Base-by-base conservation (phyloP, 2,797 vertebrate genomes). In the Eospalax fontanierii region DNA sequence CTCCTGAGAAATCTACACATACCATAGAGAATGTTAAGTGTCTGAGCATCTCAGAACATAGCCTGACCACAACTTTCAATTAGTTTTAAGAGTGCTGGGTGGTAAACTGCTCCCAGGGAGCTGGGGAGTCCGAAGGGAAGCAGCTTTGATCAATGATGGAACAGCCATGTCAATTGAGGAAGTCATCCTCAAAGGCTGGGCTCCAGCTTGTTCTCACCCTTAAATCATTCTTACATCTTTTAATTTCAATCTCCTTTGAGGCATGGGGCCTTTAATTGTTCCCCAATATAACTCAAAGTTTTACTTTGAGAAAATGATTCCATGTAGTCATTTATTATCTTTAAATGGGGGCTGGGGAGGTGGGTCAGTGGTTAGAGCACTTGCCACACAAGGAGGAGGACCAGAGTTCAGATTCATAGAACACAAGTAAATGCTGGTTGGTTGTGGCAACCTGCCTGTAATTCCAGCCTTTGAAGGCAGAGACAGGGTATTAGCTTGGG, bases 1-100 rank as follows among this genome's bases (percentile, higher is more conserved):
- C 82, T 83, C 57, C 15, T 0, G 33, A 76, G 94, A 94, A 86
- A 84, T 75, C 66, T 28, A 21, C 75, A 94, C 50, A 26, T 9
- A 28, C 35, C n/a, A 14, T 9, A 9, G 82, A 74, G 71, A 73
- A 79, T 63, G 80, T 95, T 70, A 26, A 84, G 82, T 61, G 50
- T 18, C 54, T n/a, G 76, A 61, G 6, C 89, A 18, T 76, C n/a
- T n/a, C 61, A 73, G 87, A 75, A 43, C 26, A 0, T 54, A 43
- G 79, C 26, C 91, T 94, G 81, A 78, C 57, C 74, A 54, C 40
- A 43, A 63, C 35, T 89, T 93, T 94, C 85, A 65, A 2, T 96
- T 94, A 89, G 82, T 38, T 46, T 66, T 14, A 50, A 30, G 61
- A 5, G 33, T 22, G 61, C 35, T 2, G 38, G 38, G 63, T 94